Percentiles rank a stretch among this genome's conserved stretches.
phyloP scores from a whole-genome alignment of 2,113 vertebrate species.

The Cebus imitator region DNA sequence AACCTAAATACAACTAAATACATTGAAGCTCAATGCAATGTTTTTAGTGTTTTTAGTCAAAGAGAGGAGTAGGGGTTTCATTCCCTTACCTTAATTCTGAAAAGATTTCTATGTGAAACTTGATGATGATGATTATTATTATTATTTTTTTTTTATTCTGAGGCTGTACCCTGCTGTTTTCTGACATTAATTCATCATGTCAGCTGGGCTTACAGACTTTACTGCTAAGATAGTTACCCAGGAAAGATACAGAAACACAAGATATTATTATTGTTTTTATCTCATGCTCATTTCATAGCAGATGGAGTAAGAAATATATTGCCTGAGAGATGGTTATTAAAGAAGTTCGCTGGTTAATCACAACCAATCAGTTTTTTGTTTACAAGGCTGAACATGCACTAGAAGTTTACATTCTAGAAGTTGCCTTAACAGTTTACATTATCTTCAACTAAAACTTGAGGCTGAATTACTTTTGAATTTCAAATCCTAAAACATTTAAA shows the following conservation, averaged over 20 bases:
- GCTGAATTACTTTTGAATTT: not conserved
- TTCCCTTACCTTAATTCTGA: constrained; percentile 31
- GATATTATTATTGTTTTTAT: constrained; percentile 20
- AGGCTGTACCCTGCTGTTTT: constrained; percentile 41
- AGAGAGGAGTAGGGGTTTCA: not conserved
- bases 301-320: constrained; percentile 52
- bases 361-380: constrained; percentile 51
- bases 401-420: constrained; percentile 19
- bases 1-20: not conserved
- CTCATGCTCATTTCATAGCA: constrained; percentile 55
- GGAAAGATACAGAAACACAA: constrained; percentile 32
- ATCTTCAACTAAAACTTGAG: constrained; percentile 7
- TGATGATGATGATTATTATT: not conserved
- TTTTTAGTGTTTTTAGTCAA: constrained; percentile 35
- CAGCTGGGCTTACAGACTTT: constrained; percentile 21
- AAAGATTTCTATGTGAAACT: not conserved
- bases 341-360: constrained; percentile 59
- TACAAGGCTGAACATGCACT: not conserved
- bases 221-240: constrained; percentile 46
- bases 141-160: not conserved
- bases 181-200: constrained; percentile 57
- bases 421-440: not conserved
- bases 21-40: constrained; percentile 24
- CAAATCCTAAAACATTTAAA: not conserved
- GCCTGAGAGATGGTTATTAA: constrained; percentile 67